A percentile compares a stretch with the other conserved stretches of the same genome.
Evolutionary conservation across 2,113 vertebrate species (phyloP).

Genomic region (Vulpes vulpes): DNA sequence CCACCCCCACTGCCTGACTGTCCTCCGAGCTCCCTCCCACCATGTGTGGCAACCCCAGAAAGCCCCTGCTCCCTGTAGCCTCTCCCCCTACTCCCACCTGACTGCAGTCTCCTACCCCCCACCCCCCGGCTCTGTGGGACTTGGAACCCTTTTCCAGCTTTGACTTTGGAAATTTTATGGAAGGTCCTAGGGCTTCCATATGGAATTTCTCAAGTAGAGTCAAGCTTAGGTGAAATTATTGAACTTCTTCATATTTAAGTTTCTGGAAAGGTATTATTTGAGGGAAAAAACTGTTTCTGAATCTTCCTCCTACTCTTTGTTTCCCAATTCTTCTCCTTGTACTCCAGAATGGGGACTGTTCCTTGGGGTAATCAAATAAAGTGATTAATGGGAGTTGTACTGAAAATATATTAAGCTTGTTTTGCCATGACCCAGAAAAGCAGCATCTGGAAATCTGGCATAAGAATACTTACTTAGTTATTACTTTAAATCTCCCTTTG

Average conservation of each 20-base stretch:
- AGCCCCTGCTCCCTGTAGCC: background rate
- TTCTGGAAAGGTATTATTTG: background rate
- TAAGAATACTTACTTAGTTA: background rate
- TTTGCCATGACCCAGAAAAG: slow-evolving; percentile 48
- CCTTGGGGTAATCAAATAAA: slow-evolving; percentile 28
- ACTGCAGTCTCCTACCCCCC: background rate
- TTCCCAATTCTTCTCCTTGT: slow-evolving; percentile 52
- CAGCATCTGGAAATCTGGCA: slow-evolving; percentile 38
- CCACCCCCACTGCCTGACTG: accelerated
- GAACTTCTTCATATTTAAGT: slow-evolving; percentile 52
- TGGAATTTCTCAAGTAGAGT: slow-evolving; percentile 5
- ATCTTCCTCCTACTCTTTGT: slow-evolving; percentile 40
- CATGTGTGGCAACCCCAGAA: background rate
- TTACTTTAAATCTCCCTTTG: background rate
- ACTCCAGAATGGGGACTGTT: background rate
- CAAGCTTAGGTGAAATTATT: slow-evolving; percentile 32
- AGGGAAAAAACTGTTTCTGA: slow-evolving; percentile 34
- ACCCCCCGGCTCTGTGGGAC: accelerated
- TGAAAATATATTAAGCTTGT: background rate
- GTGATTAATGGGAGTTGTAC: background rate
- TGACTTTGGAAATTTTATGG: background rate
- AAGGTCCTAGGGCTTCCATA: background rate
- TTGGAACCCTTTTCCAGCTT: background rate
- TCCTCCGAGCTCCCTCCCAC: background rate
- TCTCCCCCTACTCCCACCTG: background rate